Evolutionary conservation across 2,113 vertebrate species (phyloP), one percentile per base, ranked within the genome.

Genomic region (Pyxicephalus adspersus): DNA sequence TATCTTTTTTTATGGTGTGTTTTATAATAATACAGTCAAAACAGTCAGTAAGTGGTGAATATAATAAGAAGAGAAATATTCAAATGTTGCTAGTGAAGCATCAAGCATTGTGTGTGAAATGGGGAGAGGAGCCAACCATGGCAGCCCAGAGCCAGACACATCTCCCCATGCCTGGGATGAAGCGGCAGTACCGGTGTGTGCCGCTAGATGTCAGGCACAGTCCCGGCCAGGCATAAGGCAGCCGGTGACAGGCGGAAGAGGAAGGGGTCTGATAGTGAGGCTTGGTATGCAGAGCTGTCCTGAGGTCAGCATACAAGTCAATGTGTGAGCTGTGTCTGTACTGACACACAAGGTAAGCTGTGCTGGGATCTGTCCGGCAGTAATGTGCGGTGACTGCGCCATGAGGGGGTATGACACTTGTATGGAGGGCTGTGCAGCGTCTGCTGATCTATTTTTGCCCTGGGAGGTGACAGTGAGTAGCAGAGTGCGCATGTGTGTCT

Each of bases 241-340:
- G 8, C 26, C 34, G 18, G 67, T 54, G 19, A 25, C 45, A 28
- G 50, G 19, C 50, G 76, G 76, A 67, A 78, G 51, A 67, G 76
- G 64, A 67, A 67, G 19, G 15, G 5, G 11, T 8, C 5, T 9
- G n/a, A 78, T 20, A 78, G 15, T 0, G 75, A 77, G 75, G 75
- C 75, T 77, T 77, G 75, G 61, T 8, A 25, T 22, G 61, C 75
- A 55, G 2, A 15, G 23, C 38, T 19, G 45, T 20, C 1, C 22
- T 4, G 61, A 65, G 60, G 75, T 77, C 75, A 76, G 5, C 18
- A 1, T n/a, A 52, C 5, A 13, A 28, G 20, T 2, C 11, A 55
- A 20, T 52, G 76, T 31, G 45, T 22, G 75, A 29, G 18, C 26
- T 7, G 16, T 15, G 19, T 4, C 29, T 22, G 61, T 26, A 22